Evolutionary conservation across 2,113 vertebrate genomes (phyloP), one percentile per base, ranked within the genome.

Genomic region (Plestiodon gilberti): DNA sequence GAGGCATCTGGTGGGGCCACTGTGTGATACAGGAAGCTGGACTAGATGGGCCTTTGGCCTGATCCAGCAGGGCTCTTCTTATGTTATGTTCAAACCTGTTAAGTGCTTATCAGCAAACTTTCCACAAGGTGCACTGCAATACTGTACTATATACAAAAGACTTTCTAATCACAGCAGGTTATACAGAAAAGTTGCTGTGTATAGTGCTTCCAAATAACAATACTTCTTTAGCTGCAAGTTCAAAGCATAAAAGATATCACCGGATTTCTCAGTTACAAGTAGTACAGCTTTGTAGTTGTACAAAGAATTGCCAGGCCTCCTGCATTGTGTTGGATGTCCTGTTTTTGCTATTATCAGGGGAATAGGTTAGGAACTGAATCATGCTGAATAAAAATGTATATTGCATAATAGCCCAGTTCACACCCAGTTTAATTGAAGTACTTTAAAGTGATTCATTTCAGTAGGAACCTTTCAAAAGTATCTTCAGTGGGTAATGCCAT

Each of bases 261-360:
- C 43, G 38, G 52, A 71, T 71, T 86, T 61, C 38, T 79, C 35
- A 59, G 77, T 79, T 23, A 35, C 59, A 79, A 65, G 78, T 71
- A 71, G n/a, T 43, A n/a, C 6, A 33, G 15, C 22, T 40, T 55
- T 69, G 33, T 55, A 55, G 43, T 4, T 40, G 11, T 74, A 87
- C 85, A 78, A 84, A 77, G 61, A 87, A 81, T 81, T 30, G 17
- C 40, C 69, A 87, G 69, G 55, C 48, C 81, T 87, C 85, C 85
- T 64, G 78, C 55, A 38, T 74, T 71, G 43, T 59, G 11, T 30
- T 10, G n/a, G 61, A 64, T 65, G 78, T 52, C 59, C 78, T 74
- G 78, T 64, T 55, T 67, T 86, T 64, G n/a, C 17, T 86, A 59
- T 64, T 81, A 62, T 28, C 57, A 33, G n/a, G 6, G 43, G n/a